A percentile compares a stretch with the other conserved stretches of the same genome.
These are phyloP conservation scores for Acrossocheilus fasciatus DNA, from an alignment of 2,797 vertebrate species.

Conservation along the genomic window DNA sequence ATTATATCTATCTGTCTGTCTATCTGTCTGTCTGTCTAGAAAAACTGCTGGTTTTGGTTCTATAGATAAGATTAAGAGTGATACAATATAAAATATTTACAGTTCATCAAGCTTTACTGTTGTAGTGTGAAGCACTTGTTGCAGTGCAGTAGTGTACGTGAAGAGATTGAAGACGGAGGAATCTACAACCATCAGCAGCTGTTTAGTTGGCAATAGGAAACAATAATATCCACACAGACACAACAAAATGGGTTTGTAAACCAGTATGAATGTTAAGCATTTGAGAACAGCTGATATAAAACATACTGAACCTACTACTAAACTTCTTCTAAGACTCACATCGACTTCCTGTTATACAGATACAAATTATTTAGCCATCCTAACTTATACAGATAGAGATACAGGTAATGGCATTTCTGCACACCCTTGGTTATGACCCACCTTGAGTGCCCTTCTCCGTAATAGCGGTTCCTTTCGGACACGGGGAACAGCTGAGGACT, in stretches of 20 bases:
- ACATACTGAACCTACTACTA: neutral
- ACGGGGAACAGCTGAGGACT: neutral
- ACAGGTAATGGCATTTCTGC: neutral
- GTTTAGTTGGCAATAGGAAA: neutral
- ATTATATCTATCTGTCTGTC: too few species aligned
- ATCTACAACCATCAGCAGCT: neutral
- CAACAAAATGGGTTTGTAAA: neutral
- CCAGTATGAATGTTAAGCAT: neutral
- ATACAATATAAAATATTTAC: neutral
- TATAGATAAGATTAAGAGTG: neutral
- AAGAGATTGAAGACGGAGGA: neutral
- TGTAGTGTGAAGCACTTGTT: neutral
- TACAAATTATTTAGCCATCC: neutral
- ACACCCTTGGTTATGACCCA: conserved; percentile 20
- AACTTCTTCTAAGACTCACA: neutral
- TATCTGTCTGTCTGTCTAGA: neutral
- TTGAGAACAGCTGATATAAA: neutral
- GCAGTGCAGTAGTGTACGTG: neutral
- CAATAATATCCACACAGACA: neutral
- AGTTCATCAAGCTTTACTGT: neutral
- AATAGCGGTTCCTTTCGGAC: neutral
- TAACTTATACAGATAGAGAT: neutral
- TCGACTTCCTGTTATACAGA: neutral
- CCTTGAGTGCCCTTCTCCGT: conserved; percentile 34
- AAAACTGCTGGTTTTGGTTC: neutral